Base-by-base conservation (phyloP, 2,113 vertebrate species). In the Scortum barcoo region DNA sequence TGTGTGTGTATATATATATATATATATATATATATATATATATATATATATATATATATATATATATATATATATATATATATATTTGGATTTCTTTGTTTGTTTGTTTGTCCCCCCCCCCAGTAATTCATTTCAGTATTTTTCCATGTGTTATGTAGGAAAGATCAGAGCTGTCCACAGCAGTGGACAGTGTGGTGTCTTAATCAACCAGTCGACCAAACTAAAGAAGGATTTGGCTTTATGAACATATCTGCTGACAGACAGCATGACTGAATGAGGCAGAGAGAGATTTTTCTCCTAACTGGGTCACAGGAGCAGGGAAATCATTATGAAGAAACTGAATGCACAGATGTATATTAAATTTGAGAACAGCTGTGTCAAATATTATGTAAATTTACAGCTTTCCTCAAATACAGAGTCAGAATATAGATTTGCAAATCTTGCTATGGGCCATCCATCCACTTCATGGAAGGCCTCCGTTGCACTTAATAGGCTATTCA, bases 261-360 rank as follows among this genome's bases (percentile, higher is more conserved):
- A 73, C 63, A 48, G 57, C 11, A 38, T 78, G 69, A 48, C 63
- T 48, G 77, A 51, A 70, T 40, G 73, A 81, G 56, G 65, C 38
- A 26, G 65, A 78, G 80, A 74, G 83, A 89, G 88, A 91, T 86
- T 71, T 68, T 72, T 87, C 7, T 48, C 17, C 42, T 84, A 92
- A 92, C 82, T 92, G 79, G 93, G 89, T 91, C 90, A 92, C 63
- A 77, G 76, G 81, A 77, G 51, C 75, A 69, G 62, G 61, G 48
- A 71, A 86, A 85, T 83, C 78, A 83, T 74, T 42, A 22, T 77
- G 36, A 85, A 53, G 63, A 78, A 72, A 51, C 67, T 56, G 50
- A 62, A 91, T 44, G 72, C 86, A 86, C 72, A 82, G 65, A 86
- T 78, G 88, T 81, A 72, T 71, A 36, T 73, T 80, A 51, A 57